These are phyloP conservation scores for Eristalis pertinax DNA, from an alignment of 2,888 invertebrate genomes.

Conservation along the genomic window DNA sequence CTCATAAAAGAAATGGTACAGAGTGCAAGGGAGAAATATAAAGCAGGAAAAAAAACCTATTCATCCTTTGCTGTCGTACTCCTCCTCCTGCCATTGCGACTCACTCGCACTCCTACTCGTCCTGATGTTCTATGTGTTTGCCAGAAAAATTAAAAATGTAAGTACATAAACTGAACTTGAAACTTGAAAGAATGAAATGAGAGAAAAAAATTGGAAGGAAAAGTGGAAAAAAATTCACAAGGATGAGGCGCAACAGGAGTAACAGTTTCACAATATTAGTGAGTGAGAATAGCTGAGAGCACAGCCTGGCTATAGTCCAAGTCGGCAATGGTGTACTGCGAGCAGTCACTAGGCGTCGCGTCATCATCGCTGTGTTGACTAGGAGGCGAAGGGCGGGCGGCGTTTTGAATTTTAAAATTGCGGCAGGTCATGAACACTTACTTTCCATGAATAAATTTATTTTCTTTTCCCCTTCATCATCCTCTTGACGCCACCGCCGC, in stretches of 20 bases:
- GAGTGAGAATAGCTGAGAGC: conserved; percentile 54
- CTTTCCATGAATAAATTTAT: conserved; percentile 72
- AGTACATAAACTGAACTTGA: conserved; percentile 72
- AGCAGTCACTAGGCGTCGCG: conserved; percentile 27
- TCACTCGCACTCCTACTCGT: conserved; percentile 16
- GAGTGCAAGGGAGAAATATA: conserved; percentile 46
- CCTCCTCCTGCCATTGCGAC: background rate
- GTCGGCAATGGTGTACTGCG: conserved; percentile 26
- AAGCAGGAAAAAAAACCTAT: conserved; percentile 20
- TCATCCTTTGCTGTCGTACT: background rate
- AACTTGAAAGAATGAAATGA: conserved; percentile 69
- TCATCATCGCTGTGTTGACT: conserved; percentile 7
- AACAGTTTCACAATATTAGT: conserved; percentile 68
- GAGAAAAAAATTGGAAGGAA: conserved; percentile 32
- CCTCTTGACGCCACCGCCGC: background rate
- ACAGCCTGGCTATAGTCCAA: conserved; percentile 65
- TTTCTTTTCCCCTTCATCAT: conserved; percentile 60
- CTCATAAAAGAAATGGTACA: conserved; percentile 68
- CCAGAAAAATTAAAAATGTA: conserved; percentile 71
- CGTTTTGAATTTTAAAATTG: conserved; percentile 71
- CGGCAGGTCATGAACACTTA: conserved; percentile 72
- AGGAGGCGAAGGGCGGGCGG: conserved; percentile 17
- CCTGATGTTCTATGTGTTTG: conserved; percentile 64
- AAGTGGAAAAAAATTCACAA: conserved; percentile 46
- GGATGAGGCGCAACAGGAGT: conserved; percentile 70